These are phyloP conservation scores for Rhyacophila brunnea DNA, from an alignment of 1,140 invertebrate species.

Conservation along the genomic window DNA sequence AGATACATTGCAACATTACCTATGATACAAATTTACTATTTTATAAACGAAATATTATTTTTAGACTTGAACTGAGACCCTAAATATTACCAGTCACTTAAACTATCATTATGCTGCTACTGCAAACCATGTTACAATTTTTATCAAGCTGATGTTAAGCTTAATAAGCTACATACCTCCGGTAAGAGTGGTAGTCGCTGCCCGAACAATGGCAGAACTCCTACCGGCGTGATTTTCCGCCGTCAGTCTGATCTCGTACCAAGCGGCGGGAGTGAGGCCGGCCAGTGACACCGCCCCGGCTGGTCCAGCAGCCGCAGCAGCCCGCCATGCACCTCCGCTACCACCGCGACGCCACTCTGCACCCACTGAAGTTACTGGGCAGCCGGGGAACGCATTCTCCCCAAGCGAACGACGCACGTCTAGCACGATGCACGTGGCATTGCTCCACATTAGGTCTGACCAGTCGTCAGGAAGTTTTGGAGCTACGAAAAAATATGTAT, in stretches of 20 bases:
- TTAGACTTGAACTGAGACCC: too few relatives aligned
- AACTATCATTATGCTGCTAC: too few relatives aligned
- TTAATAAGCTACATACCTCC: constrained; percentile 65
- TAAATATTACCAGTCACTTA: too few relatives aligned
- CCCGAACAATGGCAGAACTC: constrained; percentile 64
- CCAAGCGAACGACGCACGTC: constrained; percentile 46
- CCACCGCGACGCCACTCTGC: constrained; percentile 44
- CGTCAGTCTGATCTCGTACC: constrained; percentile 69
- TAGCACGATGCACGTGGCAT: constrained; percentile 54
- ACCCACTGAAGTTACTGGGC: constrained; percentile 25
- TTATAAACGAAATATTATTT: too few relatives aligned
- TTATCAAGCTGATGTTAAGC: too few relatives aligned
- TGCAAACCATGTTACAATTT: too few relatives aligned
- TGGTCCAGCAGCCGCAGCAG: constrained; percentile 39
- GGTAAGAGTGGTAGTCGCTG: constrained; percentile 71
- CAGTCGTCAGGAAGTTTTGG: constrained; percentile 53
- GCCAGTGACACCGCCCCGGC: constrained; percentile 48
- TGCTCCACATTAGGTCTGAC: constrained; percentile 51
- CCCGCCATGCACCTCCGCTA: constrained; percentile 42
- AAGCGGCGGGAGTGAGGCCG: constrained; percentile 67
- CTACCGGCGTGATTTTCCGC: constrained; percentile 75
- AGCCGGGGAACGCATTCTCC: constrained; percentile 6
- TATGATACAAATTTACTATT: too few relatives aligned
- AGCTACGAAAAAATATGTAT: constrained; percentile 38
- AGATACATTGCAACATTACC: too few relatives aligned